Evolutionary conservation across 2,888 invertebrate species (phyloP).

Genomic region (Himalopsyche japonica): DNA sequence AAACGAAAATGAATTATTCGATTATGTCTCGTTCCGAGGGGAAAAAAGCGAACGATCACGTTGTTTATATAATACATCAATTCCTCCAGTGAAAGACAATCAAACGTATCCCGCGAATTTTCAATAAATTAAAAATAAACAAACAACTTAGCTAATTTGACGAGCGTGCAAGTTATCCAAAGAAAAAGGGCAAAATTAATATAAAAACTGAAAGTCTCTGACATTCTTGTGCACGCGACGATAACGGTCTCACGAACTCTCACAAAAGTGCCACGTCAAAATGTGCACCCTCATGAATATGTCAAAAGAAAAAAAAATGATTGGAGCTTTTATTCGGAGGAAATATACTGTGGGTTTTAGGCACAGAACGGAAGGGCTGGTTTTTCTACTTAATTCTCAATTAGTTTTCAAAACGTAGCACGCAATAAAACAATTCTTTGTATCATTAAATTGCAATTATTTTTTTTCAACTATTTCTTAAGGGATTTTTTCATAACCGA

Average conservation of each 20-base stretch:
- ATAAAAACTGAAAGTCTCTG: background rate
- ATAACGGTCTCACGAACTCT: background rate
- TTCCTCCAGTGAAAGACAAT: too few species aligned
- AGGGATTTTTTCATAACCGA: too few species aligned
- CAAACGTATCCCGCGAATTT: too few species aligned
- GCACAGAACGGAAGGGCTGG: background rate
- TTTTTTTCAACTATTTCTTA: too few species aligned
- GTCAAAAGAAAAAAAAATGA: background rate
- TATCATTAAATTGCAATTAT: background rate
- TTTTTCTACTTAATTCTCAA: background rate
- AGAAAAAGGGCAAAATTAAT: background rate
- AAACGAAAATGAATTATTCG: too few species aligned
- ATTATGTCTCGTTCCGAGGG: too few species aligned
- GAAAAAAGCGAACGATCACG: too few species aligned
- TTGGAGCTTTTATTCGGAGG: background rate
- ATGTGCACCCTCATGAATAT: background rate
- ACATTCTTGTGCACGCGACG: too few species aligned
- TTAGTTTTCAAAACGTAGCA: background rate
- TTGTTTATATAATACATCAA: too few species aligned
- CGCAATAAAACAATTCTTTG: background rate
- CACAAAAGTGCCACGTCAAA: background rate
- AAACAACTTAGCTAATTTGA: too few species aligned
- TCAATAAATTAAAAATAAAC: too few species aligned
- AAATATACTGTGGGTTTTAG: background rate
- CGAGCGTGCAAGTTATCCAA: too few species aligned